Evolutionary conservation across 2,888 invertebrate genomes (phyloP), one percentile per base, ranked within the genome.

Genomic region (Julus scanicus): DNA sequence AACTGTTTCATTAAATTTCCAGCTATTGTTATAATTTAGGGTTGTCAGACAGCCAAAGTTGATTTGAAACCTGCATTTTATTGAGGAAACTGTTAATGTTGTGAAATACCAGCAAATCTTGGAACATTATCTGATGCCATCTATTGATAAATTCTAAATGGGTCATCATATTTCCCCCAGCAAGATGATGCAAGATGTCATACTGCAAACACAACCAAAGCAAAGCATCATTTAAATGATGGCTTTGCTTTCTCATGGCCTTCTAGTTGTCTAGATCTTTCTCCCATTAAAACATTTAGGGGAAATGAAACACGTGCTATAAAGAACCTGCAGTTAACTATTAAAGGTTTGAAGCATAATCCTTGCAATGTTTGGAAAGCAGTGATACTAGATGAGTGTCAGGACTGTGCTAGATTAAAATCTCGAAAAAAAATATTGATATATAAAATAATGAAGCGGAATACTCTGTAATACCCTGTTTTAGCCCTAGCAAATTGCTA

Each of bases 11-110:
- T 44, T 6, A 44, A 44, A 44, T 44, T 44, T 44, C 44, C 44
- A 44, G n/a, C n/a, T n/a, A n/a, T n/a, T n/a, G n/a, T 85, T 48
- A 48, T 85, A n/a, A 49, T 85, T 85, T 85, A 44, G 49, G 44
- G 40, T 29, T 85, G 40, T 15, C 40, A 40, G 85, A 40, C 85
- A 49, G 85, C 17, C 85, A 85, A 40, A 85, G 85, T 40, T 85
- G 15, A 40, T n/a, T 20, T 6, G 17, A 29, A 39, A 49, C 13
- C 85, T 85, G 44, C 20, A 85, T 85, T 49, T 85, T 29, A 85
- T 85, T 29, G 13, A 85, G 44, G 44, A 15, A 20, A 85, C 15
- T 44, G 44, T 44, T 44, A 17, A 85, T 49, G 85, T 44, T 49
- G 44, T 37, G 37, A 80, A 80, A 37, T 37, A 53, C 80, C 37